Conservation (phyloP, 2,113 vertebrate species). For the Rhombomys opimus region DNA sequence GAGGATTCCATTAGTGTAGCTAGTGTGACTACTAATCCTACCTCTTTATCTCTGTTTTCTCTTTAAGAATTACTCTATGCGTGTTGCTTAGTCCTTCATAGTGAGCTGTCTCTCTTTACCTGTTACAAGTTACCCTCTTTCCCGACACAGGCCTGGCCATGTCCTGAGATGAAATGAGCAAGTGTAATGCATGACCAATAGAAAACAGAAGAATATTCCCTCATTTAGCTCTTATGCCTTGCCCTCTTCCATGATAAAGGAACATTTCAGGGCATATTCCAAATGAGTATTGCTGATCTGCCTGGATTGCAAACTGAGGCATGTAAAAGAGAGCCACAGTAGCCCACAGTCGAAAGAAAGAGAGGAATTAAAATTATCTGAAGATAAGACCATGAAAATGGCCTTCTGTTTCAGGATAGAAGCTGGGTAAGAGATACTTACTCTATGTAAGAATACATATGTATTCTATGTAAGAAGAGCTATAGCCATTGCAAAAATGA, state of each 20-base stretch:
- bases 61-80: not conserved
- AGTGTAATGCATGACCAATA: accelerated
- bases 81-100: not conserved
- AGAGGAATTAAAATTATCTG: not conserved
- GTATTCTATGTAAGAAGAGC: not conserved
- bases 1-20: not conserved
- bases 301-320: not conserved
- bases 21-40: accelerated
- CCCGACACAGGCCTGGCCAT: not conserved
- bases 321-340: not conserved
- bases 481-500: not conserved
- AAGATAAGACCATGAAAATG: not conserved
- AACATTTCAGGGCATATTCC: not conserved
- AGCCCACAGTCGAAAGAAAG: not conserved
- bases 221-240: not conserved
- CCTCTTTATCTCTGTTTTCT: not conserved
- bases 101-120: accelerated
- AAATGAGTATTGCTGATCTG: accelerated
- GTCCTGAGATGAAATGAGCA: accelerated
- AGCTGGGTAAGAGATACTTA: not conserved
- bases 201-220: not conserved
- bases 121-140: accelerated
- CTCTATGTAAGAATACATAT: too few relatives aligned
- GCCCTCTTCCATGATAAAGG: not conserved
- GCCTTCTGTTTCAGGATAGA: not conserved